These are phyloP conservation scores for Lagodon rhomboides DNA, from an alignment of 2,797 vertebrate species.

Conservation along the genomic window DNA sequence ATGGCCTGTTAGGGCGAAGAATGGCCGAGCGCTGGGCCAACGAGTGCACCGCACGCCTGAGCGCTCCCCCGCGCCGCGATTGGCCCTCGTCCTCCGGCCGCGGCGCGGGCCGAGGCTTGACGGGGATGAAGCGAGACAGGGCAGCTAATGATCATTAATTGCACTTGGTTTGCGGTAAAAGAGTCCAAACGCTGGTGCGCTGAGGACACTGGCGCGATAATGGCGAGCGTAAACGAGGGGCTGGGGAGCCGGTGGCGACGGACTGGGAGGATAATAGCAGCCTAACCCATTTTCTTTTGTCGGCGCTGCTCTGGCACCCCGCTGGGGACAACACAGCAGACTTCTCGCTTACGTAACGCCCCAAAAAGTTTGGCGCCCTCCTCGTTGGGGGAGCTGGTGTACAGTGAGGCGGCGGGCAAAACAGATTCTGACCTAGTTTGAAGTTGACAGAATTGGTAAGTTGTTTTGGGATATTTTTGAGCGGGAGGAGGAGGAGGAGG, in stretches of 20 bases:
- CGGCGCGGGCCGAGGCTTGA: slow-evolving; percentile 86
- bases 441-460: slow-evolving; percentile 48
- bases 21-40: slow-evolving; percentile 88
- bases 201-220: slow-evolving; percentile 85
- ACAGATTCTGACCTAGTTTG: slow-evolving; percentile 78
- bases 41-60: slow-evolving; percentile 89
- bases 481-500: slow-evolving; percentile 7
- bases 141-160: slow-evolving; percentile 99
- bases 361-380: slow-evolving; percentile 77
- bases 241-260: slow-evolving; percentile 51
- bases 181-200: slow-evolving; percentile 87
- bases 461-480: slow-evolving; percentile 63
- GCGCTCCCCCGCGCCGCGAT: slow-evolving; percentile 80
- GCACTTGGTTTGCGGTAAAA: slow-evolving; percentile 91
- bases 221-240: slow-evolving; percentile 68
- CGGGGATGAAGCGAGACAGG: slow-evolving; percentile 91
- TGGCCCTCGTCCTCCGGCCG: slow-evolving; percentile 79
- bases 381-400: slow-evolving; percentile 28
- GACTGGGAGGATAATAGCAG: slow-evolving; percentile 81
- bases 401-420: slow-evolving; percentile 44
- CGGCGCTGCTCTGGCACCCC: slow-evolving; percentile 64
- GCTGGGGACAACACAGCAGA: slow-evolving; percentile 69
- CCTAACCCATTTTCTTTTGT: slow-evolving; percentile 86
- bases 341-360: slow-evolving; percentile 81
- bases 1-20: slow-evolving; percentile 93